phyloP scores from a whole-genome alignment of 2,888 invertebrate genomes.

The Meganola albula region DNA sequence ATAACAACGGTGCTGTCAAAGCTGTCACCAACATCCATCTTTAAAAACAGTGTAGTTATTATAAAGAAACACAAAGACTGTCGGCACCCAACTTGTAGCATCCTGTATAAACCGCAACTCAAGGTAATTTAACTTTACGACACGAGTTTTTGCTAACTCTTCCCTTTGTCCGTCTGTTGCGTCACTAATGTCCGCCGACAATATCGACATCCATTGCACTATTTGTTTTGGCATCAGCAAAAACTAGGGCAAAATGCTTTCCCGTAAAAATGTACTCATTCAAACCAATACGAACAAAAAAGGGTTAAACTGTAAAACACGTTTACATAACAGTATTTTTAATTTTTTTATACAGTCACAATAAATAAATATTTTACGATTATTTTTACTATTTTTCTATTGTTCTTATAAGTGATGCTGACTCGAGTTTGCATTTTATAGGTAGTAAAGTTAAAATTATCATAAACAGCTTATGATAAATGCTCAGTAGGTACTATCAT shows the following conservation, averaged over 20 bases:
- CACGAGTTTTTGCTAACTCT: slow-evolving; percentile 49
- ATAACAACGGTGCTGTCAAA: too few relatives aligned
- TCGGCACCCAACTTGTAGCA: slow-evolving; percentile 25
- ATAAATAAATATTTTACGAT: slow-evolving; percentile 14
- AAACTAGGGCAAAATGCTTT: slow-evolving; percentile 53
- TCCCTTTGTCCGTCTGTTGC: slow-evolving; percentile 43
- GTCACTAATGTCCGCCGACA: slow-evolving; percentile 34
- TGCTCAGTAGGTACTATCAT: slow-evolving; percentile 16
- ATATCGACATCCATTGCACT: slow-evolving; percentile 33
- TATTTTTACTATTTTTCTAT: slow-evolving; percentile 11
- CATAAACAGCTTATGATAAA: slow-evolving; percentile 21
- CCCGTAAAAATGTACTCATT: slow-evolving; percentile 29
- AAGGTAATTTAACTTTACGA: slow-evolving; percentile 44
- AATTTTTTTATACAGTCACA: slow-evolving; percentile 8
- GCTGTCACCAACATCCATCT: too few relatives aligned
- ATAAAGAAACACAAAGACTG: slow-evolving; percentile 1
- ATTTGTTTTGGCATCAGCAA: slow-evolving; percentile 49
- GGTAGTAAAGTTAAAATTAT: slow-evolving; percentile 22
- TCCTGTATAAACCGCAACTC: slow-evolving; percentile 36
- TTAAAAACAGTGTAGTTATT: too few relatives aligned
- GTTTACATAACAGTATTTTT: slow-evolving; percentile 33
- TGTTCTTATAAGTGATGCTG: slow-evolving; percentile 13
- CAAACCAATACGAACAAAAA: slow-evolving; percentile 33
- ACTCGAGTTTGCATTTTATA: slow-evolving; percentile 14
- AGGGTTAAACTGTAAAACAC: slow-evolving; percentile 36